Evolutionary conservation across 1,140 invertebrate species (phyloP).

Genomic region (Berghia stephanieae): DNA sequence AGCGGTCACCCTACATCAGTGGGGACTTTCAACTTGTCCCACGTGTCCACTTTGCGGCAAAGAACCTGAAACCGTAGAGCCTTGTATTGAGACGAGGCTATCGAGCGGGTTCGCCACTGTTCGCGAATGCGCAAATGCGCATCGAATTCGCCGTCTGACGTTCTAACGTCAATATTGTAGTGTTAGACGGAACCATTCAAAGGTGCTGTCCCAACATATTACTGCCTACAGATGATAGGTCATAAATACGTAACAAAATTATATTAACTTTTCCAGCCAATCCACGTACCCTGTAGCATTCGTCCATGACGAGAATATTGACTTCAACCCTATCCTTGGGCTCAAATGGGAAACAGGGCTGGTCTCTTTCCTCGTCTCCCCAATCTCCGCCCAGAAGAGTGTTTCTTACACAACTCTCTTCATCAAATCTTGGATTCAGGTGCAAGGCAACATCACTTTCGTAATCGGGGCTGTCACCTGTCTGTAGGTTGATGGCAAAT

Average conservation of each 20-base stretch:
- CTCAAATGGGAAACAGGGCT: slow-evolving; percentile 75
- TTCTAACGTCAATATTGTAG: not conserved
- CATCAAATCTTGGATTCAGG: slow-evolving; percentile 72
- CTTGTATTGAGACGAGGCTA: too few relatives aligned
- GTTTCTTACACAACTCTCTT: slow-evolving; percentile 77
- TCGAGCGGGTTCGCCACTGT: too few relatives aligned
- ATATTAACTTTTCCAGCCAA: too few relatives aligned
- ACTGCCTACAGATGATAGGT: too few relatives aligned
- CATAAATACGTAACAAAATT: too few relatives aligned
- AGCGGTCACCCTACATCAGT: too few relatives aligned
- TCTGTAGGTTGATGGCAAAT: slow-evolving; percentile 77
- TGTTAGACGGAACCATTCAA: too few relatives aligned
- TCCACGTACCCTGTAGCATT: slow-evolving; percentile 45
- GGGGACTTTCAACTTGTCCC: too few relatives aligned
- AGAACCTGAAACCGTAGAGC: too few relatives aligned
- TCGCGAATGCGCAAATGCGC: too few relatives aligned
- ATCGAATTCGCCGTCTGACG: not conserved
- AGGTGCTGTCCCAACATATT: too few relatives aligned
- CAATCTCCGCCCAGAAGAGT: slow-evolving; percentile 72
- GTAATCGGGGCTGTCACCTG: slow-evolving; percentile 71
- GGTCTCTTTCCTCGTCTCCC: slow-evolving; percentile 77
- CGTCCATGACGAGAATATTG: slow-evolving; percentile 38
- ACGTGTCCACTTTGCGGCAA: too few relatives aligned
- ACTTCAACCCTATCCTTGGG: slow-evolving; percentile 77
- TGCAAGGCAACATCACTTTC: slow-evolving; percentile 82